A percentile compares a stretch with the other conserved stretches of the same genome.
Evolutionary conservation across 1,140 invertebrate genomes (phyloP).

Genomic region (Triops longicaudatus): DNA sequence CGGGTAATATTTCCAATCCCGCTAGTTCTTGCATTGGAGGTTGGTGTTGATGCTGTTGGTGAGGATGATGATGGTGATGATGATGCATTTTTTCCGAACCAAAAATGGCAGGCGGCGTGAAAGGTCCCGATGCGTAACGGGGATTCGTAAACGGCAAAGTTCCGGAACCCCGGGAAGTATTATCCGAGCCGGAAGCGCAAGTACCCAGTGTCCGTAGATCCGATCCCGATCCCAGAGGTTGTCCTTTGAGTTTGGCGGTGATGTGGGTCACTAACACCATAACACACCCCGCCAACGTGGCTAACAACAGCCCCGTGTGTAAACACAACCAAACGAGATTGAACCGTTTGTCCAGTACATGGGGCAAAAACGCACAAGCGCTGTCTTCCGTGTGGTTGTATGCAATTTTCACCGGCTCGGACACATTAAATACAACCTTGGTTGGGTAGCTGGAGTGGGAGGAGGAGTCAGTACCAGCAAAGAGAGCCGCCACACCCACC

Average conservation of each 20-base stretch:
- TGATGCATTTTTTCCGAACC: conserved; percentile 1
- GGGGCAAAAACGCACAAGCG: conserved; percentile 42
- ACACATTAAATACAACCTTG: background rate
- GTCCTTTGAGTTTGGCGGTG: conserved; percentile 5
- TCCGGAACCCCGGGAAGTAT: conserved; percentile 24
- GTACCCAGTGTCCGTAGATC: conserved; percentile 28
- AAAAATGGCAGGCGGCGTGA: conserved; percentile 29
- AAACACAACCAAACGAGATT: conserved; percentile 45
- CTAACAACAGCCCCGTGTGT: conserved; percentile 40
- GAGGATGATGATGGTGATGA: conserved; percentile 33
- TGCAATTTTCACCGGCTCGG: background rate
- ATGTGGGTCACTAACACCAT: conserved; percentile 32
- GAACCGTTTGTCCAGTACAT: conserved; percentile 43
- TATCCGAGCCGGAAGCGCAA: conserved; percentile 32
- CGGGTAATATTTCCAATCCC: conserved; percentile 33
- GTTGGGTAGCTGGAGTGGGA: background rate
- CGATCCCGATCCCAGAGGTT: conserved; percentile 20
- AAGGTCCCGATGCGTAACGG: conserved; percentile 18
- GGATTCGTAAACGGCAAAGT: conserved; percentile 27
- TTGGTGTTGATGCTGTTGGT: conserved; percentile 33
- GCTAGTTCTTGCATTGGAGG: conserved; percentile 33
- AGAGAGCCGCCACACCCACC: conserved; percentile 39
- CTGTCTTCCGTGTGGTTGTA: conserved; percentile 29
- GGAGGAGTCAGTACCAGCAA: conserved; percentile 30
- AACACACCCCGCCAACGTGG: conserved; percentile 36